Base-by-base conservation (phyloP, 2,113 vertebrate species). In the Condylura cristata region DNA sequence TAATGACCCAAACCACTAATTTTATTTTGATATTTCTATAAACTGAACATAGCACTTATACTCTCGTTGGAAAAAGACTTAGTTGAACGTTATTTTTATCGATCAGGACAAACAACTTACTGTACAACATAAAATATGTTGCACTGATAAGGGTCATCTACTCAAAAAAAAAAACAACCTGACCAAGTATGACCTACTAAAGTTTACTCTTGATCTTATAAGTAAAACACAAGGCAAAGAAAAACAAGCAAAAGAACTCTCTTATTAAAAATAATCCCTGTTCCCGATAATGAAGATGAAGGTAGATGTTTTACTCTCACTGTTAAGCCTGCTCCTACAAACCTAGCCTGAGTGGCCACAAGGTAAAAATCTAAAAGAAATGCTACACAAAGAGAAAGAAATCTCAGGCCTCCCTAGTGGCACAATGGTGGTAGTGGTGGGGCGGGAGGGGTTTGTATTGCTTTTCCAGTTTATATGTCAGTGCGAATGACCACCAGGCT, bases 171-270 rank as follows among this genome's bases (percentile, higher is more conserved):
- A 56, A 53, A 76, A 60, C 34, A 20, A 63, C 51, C 78, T 34
- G 39, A 89, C 30, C 34, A 93, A 95, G 53, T 86, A 65, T 5
- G 68, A 72, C 34, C 24, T 20, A 82, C 0, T 86, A 13, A 86
- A 48, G n/a, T 81, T 86, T 89, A 93, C 32, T 81, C 26, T 56
- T 81, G 17, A 71, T 74, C 6, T 81, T 78, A 1, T 4, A 83
- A 84, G 3, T 20, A 87, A 87, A 87, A 79, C 14, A 86, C 39
- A 84, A 53, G 81, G 17, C 13, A 75, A 94, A 91, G 17, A 84
- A 88, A 60, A 44, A 2, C 6, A 51, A 63, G 10, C 51, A 65
- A 91, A 95, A 85, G 60, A 72, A 76, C 20, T 48, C 58, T 41
- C 24, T 78, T 60, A 85, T 20, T 26, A 32, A 37, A 76, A 86